These are phyloP conservation scores for Sarcophaga variegata DNA, from an alignment of 2,888 invertebrate species.

Conservation along the genomic window DNA sequence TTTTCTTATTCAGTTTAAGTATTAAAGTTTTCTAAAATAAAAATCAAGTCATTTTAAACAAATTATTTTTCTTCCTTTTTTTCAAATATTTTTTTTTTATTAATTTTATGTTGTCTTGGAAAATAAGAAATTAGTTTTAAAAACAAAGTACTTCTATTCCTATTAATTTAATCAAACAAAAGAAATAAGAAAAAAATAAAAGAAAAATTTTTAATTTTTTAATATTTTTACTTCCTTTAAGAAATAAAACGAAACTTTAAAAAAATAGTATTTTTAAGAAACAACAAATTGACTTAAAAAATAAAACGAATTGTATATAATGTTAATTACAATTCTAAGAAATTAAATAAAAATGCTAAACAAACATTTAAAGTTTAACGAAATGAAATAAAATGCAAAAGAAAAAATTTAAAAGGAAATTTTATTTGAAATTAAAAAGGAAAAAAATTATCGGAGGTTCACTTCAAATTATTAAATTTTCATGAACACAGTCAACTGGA, in stretches of 20 bases:
- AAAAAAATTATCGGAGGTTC: background rate
- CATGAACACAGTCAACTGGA: too few species aligned
- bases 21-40: constrained; percentile 23
- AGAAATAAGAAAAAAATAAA: constrained; percentile 33
- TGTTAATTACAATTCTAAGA: constrained; percentile 44
- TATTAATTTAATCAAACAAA: constrained; percentile 64
- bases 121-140: constrained; percentile 36
- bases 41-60: constrained; percentile 41
- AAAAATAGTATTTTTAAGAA: constrained; percentile 35
- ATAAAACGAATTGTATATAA: constrained; percentile 40
- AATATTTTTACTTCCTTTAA: constrained; percentile 14
- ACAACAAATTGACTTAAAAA: background rate
- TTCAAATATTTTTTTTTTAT: background rate
- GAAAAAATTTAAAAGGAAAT: background rate
- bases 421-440: background rate
- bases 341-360: constrained; percentile 3
- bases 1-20: background rate
- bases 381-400: constrained; percentile 46
- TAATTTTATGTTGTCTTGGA: background rate
- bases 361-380: constrained; percentile 32
- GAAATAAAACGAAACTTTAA: constrained; percentile 16
- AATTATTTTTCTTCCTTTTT: constrained; percentile 11
- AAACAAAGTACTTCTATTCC: constrained; percentile 61
- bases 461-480: too few species aligned
- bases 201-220: constrained; percentile 21